Conservation (phyloP, 2,113 vertebrate genomes). For the Mesocricetus auratus region DNA sequence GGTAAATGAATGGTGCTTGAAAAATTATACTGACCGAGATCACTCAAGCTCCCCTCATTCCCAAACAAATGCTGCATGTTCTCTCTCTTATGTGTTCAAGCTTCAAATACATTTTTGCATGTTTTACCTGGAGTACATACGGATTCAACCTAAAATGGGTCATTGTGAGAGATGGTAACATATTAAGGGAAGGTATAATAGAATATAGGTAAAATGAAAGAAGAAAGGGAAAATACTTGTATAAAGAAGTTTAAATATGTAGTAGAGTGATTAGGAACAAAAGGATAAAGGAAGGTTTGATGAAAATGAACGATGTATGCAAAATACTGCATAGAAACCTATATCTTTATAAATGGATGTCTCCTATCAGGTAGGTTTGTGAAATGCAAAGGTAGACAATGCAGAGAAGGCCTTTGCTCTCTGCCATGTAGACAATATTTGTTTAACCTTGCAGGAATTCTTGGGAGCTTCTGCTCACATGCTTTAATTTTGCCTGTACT, state of each 20-base stretch:
- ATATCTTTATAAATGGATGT: conserved; percentile 28
- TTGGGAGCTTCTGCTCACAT: not conserved
- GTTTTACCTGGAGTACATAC: not conserved
- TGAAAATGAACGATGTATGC: not conserved
- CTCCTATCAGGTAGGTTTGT: not conserved
- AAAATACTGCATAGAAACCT: not conserved
- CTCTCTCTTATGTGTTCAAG: not conserved
- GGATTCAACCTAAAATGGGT: not conserved
- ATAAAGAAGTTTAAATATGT: not conserved
- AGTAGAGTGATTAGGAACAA: not conserved
- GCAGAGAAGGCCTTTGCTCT: not conserved
- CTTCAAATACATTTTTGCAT: not conserved
- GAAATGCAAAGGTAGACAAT: not conserved
- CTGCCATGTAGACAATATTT: not conserved
- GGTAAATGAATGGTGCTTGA: not conserved
- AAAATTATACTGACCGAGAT: not conserved
- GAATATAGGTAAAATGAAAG: not conserved
- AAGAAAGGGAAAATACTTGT: not conserved
- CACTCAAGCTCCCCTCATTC: not conserved
- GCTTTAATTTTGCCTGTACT: conserved; percentile 45
- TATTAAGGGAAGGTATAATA: not conserved
- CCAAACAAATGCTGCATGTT: not conserved
- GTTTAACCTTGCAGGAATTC: conserved; percentile 5
- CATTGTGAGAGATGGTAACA: not conserved
- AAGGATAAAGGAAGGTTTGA: not conserved